These are phyloP conservation scores for Polydrusus cervinus DNA, from an alignment of 2,888 invertebrate genomes.

Conservation along the genomic window DNA sequence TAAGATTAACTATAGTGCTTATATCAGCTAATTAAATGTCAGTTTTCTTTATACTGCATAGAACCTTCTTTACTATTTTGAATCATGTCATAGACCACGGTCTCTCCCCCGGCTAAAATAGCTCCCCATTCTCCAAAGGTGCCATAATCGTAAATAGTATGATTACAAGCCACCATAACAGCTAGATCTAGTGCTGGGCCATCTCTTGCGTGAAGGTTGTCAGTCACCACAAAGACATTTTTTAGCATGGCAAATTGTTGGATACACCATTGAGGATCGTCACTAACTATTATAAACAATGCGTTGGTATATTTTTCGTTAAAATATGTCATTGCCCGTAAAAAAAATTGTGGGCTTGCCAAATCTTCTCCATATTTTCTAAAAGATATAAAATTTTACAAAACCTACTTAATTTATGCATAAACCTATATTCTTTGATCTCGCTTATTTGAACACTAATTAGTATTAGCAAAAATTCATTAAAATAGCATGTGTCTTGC, in stretches of 20 bases:
- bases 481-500: no score
- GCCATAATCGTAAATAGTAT: conserved; percentile 74
- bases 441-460: no score
- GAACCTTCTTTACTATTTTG: conserved; percentile 68
- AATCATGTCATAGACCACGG: conserved; percentile 70
- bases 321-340: conserved; percentile 70
- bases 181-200: conserved; percentile 71
- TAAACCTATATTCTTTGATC: no score
- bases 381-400: conserved; percentile 9
- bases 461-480: no score
- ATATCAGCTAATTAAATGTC: conserved; percentile 65
- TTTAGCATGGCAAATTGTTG: conserved; percentile 65
- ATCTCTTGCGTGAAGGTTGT: conserved; percentile 64
- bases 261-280: conserved; percentile 72
- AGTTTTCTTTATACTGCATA: conserved; percentile 69
- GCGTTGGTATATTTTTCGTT: conserved; percentile 67
- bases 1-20: no score
- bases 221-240: conserved; percentile 68
- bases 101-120: conserved; percentile 72
- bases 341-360: conserved; percentile 68
- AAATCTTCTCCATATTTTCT: conserved; percentile 70
- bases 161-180: conserved; percentile 72
- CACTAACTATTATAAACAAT: conserved; percentile 71
- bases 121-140: conserved; percentile 74
- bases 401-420: no score